A percentile compares a stretch with the other conserved stretches of the same genome.
Conservation (phyloP, 92 coral and sea anemone genomes). For the Galaxea fascicularis region DNA sequence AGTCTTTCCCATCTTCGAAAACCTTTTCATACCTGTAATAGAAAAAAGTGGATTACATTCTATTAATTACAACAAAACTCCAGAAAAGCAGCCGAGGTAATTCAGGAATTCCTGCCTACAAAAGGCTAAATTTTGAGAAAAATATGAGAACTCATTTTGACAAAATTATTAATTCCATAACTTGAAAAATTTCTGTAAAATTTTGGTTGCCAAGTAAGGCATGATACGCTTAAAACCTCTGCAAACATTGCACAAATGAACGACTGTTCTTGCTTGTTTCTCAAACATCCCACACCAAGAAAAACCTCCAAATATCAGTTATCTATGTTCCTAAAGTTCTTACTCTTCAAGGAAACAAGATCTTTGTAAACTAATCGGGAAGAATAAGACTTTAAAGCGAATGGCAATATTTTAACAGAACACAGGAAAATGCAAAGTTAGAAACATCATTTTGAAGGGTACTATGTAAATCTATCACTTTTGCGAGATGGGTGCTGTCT, state of each 20-base stretch:
- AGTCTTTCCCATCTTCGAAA: not conserved
- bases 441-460: constrained; percentile 25
- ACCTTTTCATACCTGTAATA: constrained; percentile 21
- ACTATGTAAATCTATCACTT: constrained; percentile 43
- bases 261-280: not conserved
- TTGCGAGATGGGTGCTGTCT: constrained; percentile 20
- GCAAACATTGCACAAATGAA: constrained; percentile 26
- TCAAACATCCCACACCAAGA: constrained; percentile 8
- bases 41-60: constrained; percentile 6
- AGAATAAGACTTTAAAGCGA: constrained; percentile 7
- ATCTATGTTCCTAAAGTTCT: not conserved
- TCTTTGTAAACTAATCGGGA: not conserved
- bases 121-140: not conserved
- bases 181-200: constrained; percentile 9
- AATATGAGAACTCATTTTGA: not conserved
- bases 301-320: not conserved
- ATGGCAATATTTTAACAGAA: not conserved
- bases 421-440: not conserved
- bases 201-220: constrained; percentile 40
- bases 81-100: not conserved
- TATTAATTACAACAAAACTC: not conserved
- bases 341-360: constrained; percentile 3
- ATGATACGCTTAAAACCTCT: constrained; percentile 21
- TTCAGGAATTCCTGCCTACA: not conserved
- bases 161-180: not conserved